Evolutionary conservation across 1,140 invertebrate genomes (phyloP).

Genomic region (Hypsibius dujardini): DNA sequence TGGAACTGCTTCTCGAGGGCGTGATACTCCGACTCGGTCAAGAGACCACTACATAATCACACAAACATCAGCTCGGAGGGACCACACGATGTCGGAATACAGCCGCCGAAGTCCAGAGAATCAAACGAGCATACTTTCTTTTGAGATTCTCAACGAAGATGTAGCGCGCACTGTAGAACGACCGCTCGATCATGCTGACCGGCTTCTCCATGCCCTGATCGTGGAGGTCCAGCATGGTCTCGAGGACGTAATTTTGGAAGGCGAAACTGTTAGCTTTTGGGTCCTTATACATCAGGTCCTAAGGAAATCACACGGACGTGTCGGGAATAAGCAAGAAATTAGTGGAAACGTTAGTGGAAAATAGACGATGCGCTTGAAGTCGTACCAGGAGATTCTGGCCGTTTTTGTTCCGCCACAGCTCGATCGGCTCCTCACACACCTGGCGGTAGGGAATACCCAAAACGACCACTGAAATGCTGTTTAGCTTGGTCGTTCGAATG

Average conservation of each 20-base stretch:
- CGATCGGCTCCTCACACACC: not conserved
- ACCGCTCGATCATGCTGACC: not conserved
- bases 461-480: not conserved
- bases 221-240: conserved; percentile 2
- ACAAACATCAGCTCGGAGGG: too few relatives aligned
- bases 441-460: not conserved
- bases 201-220: not conserved
- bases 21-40: not conserved
- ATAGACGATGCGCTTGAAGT: not conserved
- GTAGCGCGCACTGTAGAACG: conserved; percentile 14
- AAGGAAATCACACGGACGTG: not conserved
- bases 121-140: conserved; percentile 4
- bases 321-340: not conserved
- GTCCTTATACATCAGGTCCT: conserved; percentile 16
- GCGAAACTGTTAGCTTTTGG: not conserved
- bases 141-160: not conserved
- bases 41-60: not conserved
- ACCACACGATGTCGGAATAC: too few relatives aligned
- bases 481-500: not conserved
- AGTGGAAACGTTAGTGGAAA: not conserved
- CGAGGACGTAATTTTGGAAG: conserved; percentile 4
- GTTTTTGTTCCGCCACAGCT: conserved; percentile 10
- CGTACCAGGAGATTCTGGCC: conserved; percentile 7
- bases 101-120: not conserved
- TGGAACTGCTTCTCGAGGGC: not conserved